Base-by-base conservation (phyloP, 2,888 invertebrate genomes). In the Automeris io region DNA sequence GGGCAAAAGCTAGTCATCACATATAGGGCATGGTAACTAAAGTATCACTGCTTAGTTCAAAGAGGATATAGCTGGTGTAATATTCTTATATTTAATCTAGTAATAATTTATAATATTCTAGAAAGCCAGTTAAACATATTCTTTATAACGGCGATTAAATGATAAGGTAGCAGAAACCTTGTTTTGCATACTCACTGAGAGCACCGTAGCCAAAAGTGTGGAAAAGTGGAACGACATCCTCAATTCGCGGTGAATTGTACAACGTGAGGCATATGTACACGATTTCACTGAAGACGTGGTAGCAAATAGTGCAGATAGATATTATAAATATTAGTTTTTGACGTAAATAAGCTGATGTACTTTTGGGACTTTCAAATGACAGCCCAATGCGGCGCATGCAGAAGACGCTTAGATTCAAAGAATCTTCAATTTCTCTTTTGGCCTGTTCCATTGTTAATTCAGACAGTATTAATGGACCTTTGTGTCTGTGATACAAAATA, bases 201-300 rank as follows among this genome's bases (percentile, higher is more conserved):
- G 69, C 61, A 39, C 82, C 83, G 57, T 83, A 86, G 43, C 83
- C 85, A 55, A 81, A 77, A 47, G 78, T 79, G 51, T 85, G 85
- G 42, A 85, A 76, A 59, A 82, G 70, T 51, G 82, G 83, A 43
- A 86, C 82, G 44, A 83, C 77, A 46, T 82, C 74, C 61, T 86
- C 83, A 31, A 86, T 72, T 55, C 69, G 67, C 51, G 85, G 82
- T 45, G 82, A 76, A 61, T 74, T 70, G 22, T 70, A 60, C 57
- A 83, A 67, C 49, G 77, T 77, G 58, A 82, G 61, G 33, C 61
- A 64, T 46, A 85, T 85, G 61, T 66, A 74, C 46, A 56, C 66
- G 43, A 81, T 59, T 61, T 85, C 86, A 66, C 79, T 77, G 46
- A 78, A 79, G 22, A 81, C 79, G 53, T 83, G 85, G 52, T 74